Evolutionary conservation across 2,113 vertebrate species (phyloP), one percentile per base, ranked within the genome.

Genomic region (Tachysurus fulvidraco): DNA sequence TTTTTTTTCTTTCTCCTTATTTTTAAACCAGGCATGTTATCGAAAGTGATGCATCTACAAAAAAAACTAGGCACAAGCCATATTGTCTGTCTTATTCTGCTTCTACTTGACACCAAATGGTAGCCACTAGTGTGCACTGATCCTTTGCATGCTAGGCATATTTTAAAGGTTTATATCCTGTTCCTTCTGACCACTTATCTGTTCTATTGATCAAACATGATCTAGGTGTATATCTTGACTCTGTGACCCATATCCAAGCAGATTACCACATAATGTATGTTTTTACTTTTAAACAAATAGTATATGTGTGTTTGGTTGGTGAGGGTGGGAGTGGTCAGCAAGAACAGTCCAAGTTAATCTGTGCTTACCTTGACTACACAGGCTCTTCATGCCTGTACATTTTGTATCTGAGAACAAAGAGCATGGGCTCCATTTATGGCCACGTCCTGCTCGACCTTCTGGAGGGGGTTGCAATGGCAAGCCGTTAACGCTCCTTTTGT

Each of bases 401-500:
- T 85, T 88, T 86, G 73, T 23, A 65, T 82, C 86, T 57, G 78
- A 44, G 83, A 88, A 86, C 41, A 17, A 55, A 76, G 83, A 83
- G 57, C 74, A 85, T 77, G 54, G 78, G 73, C 77, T 88, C 87
- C 89, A 84, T 88, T 88, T 88, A 86, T 81, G 85, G 87, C 84
- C 55, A 52, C 65, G 16, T 83, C 54, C 23, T 86, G 41, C 44
- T 52, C n/a, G 13, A 73, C 44, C 16, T 81, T 81, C 57, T 16
- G 17, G 44, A 30, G 3, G n/a, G 84, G 88, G 80, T 83, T 85
- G 86, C 78, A 55, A 30, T 65, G 85, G 83, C 59, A 71, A 89
- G 89, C 83, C 52, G 83, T 89, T 90, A 88, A 88, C 84, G 81
- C 88, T 86, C 64, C 85, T 85, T 85, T 82, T 83, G 87, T 88